Conservation (phyloP, 2,888 invertebrate genomes). For the Exephanes ischioxanthus region DNA sequence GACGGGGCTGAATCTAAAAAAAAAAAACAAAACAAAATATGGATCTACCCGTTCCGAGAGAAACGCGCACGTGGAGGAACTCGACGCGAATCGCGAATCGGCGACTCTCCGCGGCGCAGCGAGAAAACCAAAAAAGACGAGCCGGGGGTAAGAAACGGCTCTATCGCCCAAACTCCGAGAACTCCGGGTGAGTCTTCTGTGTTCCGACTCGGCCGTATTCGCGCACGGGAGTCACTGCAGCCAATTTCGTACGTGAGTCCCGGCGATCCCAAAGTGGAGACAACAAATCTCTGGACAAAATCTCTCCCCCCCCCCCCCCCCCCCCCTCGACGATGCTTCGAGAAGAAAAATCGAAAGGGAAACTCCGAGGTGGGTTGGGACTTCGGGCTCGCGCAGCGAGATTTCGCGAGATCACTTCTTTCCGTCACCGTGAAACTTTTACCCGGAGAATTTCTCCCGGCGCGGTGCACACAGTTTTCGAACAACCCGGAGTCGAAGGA, state of each 20-base stretch:
- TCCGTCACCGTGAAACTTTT: constrained; percentile 34
- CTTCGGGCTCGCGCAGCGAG: not conserved
- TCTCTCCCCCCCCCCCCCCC: constrained; percentile 19
- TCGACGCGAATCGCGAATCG: constrained; percentile 2
- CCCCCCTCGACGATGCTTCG: not conserved
- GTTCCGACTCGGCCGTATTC: constrained; percentile 22
- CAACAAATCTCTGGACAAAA: constrained; percentile 18
- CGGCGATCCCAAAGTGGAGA: not conserved
- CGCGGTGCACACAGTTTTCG: not conserved
- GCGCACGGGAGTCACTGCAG: constrained; percentile 33
- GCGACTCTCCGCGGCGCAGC: constrained; percentile 6
- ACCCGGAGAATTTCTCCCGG: not conserved
- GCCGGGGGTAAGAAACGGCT: constrained; percentile 19
- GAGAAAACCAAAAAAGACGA: constrained; percentile 3
- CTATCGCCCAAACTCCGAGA: constrained; percentile 28
- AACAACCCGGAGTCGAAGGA: not conserved
- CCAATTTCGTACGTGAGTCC: not conserved
- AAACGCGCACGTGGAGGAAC: constrained; percentile 10
- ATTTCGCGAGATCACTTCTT: constrained; percentile 26
- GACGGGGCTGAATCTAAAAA: not conserved
- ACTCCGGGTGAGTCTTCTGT: not conserved
- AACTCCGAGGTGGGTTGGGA: not conserved
- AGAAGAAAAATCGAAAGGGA: constrained; percentile 37
- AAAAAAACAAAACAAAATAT: not conserved
- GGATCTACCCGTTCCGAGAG: too few relatives aligned